These are phyloP conservation scores for Calypte anna DNA, from an alignment of 2,113 vertebrate species.

Conservation along the genomic window DNA sequence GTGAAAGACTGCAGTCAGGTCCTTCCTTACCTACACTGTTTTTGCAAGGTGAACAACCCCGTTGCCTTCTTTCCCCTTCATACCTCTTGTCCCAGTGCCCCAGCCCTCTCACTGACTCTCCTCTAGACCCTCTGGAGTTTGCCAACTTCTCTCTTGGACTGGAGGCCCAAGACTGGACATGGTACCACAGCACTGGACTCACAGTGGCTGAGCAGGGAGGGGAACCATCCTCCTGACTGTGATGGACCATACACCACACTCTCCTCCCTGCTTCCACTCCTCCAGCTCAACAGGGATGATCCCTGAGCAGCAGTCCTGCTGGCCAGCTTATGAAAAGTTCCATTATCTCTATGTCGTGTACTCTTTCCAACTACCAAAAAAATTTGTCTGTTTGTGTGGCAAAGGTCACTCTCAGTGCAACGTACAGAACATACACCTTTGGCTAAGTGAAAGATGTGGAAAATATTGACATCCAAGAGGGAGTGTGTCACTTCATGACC, in stretches of 20 bases:
- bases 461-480: background rate
- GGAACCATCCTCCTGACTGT: no score
- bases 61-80: background rate
- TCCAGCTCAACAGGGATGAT: background rate
- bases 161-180: background rate
- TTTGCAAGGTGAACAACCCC: background rate
- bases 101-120: background rate
- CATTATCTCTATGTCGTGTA: background rate
- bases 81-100: fast-evolving
- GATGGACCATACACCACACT: no score
- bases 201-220: background rate
- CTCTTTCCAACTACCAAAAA: background rate
- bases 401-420: background rate
- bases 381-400: background rate
- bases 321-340: background rate
- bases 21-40: fast-evolving
- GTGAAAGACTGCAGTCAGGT: background rate
- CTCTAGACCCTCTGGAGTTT: background rate
- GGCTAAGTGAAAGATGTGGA: background rate
- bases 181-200: background rate
- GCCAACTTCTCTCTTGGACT: background rate
- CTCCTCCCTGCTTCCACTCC: background rate
- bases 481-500: background rate
- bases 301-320: background rate
- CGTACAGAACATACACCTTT: background rate